These are phyloP conservation scores for Bombus waltoni DNA, from an alignment of 1,140 invertebrate genomes.

Conservation along the genomic window DNA sequence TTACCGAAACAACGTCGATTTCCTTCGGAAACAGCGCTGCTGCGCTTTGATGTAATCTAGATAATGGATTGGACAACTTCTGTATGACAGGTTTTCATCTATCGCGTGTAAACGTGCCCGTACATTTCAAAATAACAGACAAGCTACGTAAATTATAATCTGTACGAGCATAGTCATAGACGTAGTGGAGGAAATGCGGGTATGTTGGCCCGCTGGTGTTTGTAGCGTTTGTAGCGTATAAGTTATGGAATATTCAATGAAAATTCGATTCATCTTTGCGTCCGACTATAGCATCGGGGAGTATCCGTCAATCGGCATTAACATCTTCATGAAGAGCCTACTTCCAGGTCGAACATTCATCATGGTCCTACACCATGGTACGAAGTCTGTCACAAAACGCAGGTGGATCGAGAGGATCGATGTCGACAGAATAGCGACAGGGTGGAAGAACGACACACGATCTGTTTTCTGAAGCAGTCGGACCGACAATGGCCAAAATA, in stretches of 20 bases:
- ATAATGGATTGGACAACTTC: neutral
- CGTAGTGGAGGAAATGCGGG: neutral
- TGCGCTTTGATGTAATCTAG: neutral
- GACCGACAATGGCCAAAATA: conserved; percentile 44
- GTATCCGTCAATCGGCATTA: conserved; percentile 33
- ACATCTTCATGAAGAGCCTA: conserved; percentile 50
- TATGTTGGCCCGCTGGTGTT: neutral
- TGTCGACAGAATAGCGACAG: conserved; percentile 36
- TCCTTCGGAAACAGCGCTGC: neutral
- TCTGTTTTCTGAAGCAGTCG: conserved; percentile 35
- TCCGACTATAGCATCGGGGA: conserved; percentile 1
- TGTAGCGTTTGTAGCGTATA: neutral
- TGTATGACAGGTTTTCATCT: neutral
- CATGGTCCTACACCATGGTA: conserved; percentile 32
- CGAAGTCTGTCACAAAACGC: conserved; percentile 50
- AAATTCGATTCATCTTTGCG: conserved; percentile 37
- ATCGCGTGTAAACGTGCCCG: neutral
- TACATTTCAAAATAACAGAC: neutral
- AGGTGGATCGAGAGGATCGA: conserved; percentile 54
- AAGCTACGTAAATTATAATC: neutral
- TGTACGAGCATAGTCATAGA: neutral
- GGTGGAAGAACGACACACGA: conserved; percentile 32
- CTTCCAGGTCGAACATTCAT: conserved; percentile 53
- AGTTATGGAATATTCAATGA: conserved; percentile 26
- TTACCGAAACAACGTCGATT: neutral